These are phyloP conservation scores for Ostrea denselamellosa DNA, from an alignment of 1,140 invertebrate species.

Conservation along the genomic window DNA sequence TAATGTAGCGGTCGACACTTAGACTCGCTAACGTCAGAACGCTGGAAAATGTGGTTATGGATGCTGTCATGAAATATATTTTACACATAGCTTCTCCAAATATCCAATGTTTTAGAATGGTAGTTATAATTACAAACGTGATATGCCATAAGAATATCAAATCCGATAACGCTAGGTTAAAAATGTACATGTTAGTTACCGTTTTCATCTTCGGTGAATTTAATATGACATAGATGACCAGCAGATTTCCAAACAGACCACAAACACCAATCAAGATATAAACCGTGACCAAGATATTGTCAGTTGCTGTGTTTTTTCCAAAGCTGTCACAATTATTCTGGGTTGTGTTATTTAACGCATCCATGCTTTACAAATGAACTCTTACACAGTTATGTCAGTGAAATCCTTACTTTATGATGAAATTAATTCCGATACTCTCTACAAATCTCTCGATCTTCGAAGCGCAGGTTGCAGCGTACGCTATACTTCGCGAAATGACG, in stretches of 20 bases:
- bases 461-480: no score
- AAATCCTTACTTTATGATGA: no score
- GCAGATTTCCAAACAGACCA: constrained; percentile 93
- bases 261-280: constrained; percentile 89
- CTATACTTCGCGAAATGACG: no score
- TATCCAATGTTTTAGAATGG: constrained; percentile 90
- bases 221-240: constrained; percentile 95
- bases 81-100: constrained; percentile 96
- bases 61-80: constrained; percentile 89
- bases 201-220: constrained; percentile 97
- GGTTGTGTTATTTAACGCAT: neutral
- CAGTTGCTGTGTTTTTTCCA: neutral
- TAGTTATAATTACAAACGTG: constrained; percentile 93
- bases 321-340: neutral
- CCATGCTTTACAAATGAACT: neutral
- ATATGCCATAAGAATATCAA: constrained; percentile 96
- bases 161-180: constrained; percentile 96
- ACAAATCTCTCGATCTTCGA: no score
- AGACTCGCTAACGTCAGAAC: constrained; percentile 96
- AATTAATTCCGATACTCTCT: no score
- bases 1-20: constrained; percentile 97
- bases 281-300: neutral
- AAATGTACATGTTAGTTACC: constrained; percentile 97
- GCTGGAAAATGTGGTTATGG: constrained; percentile 97
- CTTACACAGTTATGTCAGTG: no score